These are phyloP conservation scores for Falco concolor DNA, from an alignment of 2,797 vertebrate genomes.

Conservation along the genomic window DNA sequence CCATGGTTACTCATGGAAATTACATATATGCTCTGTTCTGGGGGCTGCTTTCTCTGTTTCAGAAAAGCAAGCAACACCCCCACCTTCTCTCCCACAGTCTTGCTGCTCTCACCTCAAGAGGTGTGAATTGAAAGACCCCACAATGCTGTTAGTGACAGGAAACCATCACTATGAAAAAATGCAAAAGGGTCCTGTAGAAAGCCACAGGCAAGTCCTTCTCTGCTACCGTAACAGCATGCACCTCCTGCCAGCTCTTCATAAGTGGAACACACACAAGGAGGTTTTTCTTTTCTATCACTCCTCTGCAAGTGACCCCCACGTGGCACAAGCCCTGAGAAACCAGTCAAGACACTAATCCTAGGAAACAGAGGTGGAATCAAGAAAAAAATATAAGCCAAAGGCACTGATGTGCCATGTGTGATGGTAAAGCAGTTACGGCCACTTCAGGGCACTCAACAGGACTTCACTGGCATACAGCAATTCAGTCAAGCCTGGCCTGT, in stretches of 20 bases:
- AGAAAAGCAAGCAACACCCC: neutral
- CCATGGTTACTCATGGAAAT: neutral
- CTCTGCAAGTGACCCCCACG: neutral
- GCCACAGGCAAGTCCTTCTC: neutral
- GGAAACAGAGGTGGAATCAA: neutral
- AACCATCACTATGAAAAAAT: neutral
- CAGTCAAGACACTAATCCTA: neutral
- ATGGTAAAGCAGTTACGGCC: neutral
- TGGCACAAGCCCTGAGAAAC: neutral
- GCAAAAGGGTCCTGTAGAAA: neutral
- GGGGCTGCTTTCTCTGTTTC: neutral
- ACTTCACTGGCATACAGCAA: fast-evolving
- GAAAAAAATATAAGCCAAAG: neutral
- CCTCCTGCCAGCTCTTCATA: neutral
- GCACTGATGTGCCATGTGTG: neutral
- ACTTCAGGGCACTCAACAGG: neutral
- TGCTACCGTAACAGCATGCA: neutral
- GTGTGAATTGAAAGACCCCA: neutral
- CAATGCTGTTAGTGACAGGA: neutral
- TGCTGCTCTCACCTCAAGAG: neutral
- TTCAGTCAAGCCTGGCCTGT: fast-evolving
- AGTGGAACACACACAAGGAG: neutral
- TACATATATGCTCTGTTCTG: neutral
- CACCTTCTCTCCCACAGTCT: neutral
- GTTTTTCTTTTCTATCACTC: neutral